These are phyloP conservation scores for Prosopocoilus inquinatus DNA, from an alignment of 2,888 invertebrate species.

Conservation along the genomic window DNA sequence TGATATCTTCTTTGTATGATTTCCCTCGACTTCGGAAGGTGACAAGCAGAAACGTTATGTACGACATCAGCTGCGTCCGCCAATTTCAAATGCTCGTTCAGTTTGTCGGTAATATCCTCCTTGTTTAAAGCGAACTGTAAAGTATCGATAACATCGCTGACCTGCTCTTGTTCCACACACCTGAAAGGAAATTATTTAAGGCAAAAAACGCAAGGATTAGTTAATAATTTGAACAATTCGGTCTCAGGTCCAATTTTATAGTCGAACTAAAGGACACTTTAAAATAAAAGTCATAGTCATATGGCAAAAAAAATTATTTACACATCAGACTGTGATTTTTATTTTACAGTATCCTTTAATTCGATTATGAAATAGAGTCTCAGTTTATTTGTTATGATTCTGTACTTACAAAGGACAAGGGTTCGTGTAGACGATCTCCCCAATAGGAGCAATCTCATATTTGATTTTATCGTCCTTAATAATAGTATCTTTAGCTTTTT, in stretches of 20 bases:
- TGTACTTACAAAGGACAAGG: slow-evolving; percentile 57
- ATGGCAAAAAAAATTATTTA: not conserved
- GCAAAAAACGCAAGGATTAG: slow-evolving; percentile 32
- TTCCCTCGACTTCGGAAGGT: slow-evolving; percentile 49
- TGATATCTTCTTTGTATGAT: slow-evolving; percentile 44
- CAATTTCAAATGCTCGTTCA: slow-evolving; percentile 35
- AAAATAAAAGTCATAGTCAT: not conserved
- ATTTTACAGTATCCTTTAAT: too few relatives aligned
- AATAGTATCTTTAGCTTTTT: slow-evolving; percentile 38
- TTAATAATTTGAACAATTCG: not conserved
- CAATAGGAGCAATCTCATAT: slow-evolving; percentile 41
- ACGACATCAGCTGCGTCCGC: slow-evolving; percentile 45
- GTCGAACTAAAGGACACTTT: too few relatives aligned
- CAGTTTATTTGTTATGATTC: too few relatives aligned
- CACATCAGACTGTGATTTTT: too few relatives aligned
- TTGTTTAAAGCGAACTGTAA: slow-evolving; percentile 43
- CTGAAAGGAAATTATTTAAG: too few relatives aligned
- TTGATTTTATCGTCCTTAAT: slow-evolving; percentile 44
- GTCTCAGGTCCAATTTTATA: not conserved
- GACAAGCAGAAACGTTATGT: slow-evolving; percentile 51
- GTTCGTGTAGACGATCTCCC: slow-evolving; percentile 49
- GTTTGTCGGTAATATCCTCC: slow-evolving; percentile 38
- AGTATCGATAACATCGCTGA: slow-evolving; percentile 49
- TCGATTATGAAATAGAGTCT: too few relatives aligned
- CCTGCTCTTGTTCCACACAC: slow-evolving; percentile 55